Evolutionary conservation across 2,113 vertebrate genomes (phyloP), one percentile per base, ranked within the genome.

Genomic region (Apus apus): DNA sequence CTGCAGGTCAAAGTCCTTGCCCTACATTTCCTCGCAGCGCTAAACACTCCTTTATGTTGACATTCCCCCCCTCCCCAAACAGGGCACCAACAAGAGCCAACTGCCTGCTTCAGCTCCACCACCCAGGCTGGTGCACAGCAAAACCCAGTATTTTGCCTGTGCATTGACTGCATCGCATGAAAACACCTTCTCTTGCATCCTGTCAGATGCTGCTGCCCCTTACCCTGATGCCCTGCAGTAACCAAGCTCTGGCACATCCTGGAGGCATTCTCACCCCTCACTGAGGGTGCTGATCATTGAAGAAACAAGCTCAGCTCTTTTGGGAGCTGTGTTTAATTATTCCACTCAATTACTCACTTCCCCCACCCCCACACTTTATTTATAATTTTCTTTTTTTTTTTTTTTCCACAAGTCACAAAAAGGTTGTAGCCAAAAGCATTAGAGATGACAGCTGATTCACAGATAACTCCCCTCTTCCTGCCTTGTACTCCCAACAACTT

Each of bases 371-470:
- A 56, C 21, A 11, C 16, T 90, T 82, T 85, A 96, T 96, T 94
- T 96, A 96, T 89, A 92, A 40, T 25, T 66, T 40, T 40, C 61
- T 70, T 48, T 13, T 50, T 34, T 32, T 60, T 50, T 45, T 93
- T 88, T 81, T 82, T 57, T 11, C 71, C 86, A 58, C 43, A 0
- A 96, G 82, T 74, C 88, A 87, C 11, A 11, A 62, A 83, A 84
- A 85, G 88, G 80, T 93, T 84, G 90, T 22, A 96, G 94, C 96
- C 93, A 57, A 76, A 96, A 83, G 88, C 88, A 74, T 61, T 29
- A 5, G 65, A 45, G 80, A 58, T 94, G 96, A 77, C 51, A 34
- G 91, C 91, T 96, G 95, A 96, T 80, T 97, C 94, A 94, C 85
- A 70, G 88, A 86, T 45, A 94, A 25, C 70, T 85, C 79, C 67